Evolutionary conservation across 2,113 vertebrate species (phyloP), one percentile per base, ranked within the genome.

Genomic region (Myrmecophaga tridactyla): DNA sequence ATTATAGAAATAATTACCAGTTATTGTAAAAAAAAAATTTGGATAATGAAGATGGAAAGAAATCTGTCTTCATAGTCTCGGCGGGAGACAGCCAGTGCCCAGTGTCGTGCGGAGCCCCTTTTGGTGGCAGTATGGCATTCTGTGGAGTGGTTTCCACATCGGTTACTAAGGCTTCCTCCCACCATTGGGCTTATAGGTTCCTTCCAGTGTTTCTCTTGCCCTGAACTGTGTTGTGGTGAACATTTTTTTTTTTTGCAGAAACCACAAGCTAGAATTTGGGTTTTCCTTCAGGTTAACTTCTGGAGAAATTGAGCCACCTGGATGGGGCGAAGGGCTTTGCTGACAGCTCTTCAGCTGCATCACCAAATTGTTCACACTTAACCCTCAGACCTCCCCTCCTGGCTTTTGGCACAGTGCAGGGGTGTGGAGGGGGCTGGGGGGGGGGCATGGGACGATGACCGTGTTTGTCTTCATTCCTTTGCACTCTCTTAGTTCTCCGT

Each of bases 91-190:
- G 46, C 8, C 62, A 27, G 20, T 63, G 29, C 10, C 10, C 27
- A 9, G 11, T 9, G 2, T 25, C 6, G 0, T 1, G 18, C 53
- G 1, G 48, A 51, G 1, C 1, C 1, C 23, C 46, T 41, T 11
- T 17, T 0, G 56, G 41, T 10, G 7, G 15, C 23, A 29, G 60
- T n/a, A 4, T 73, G 34, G 31, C 15, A 4, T 60, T 60, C 34
- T 8, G 6, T 17, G 53, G 65, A 12, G 25, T 9, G 0, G 14
- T 27, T 23, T 18, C 46, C 8, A n/a, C n/a, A 10, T 31, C 11
- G 29, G 60, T 9, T 9, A 12, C 60, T 63, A 29, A 27, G 11
- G 29, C 60, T 63, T 14, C 41, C 18, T 67, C n/a, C n/a, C 10
- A 3, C 10, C 4, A 0, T 9, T 2, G 20, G 7, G 12, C 65